These are phyloP conservation scores for Pterostichus madidus DNA, from an alignment of 2,888 invertebrate species.

Conservation along the genomic window DNA sequence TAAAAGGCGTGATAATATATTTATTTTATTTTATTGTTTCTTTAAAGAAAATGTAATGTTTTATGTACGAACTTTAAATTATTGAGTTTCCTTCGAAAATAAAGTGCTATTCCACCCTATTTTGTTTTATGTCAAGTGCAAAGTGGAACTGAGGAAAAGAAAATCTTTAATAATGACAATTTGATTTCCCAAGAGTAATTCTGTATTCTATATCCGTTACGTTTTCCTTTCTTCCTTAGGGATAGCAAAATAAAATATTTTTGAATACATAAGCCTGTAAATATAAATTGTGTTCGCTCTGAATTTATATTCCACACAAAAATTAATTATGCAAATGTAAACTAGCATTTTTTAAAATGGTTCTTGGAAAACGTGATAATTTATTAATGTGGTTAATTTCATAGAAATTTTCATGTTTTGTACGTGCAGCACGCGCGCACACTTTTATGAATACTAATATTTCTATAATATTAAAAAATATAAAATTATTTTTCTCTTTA, in stretches of 20 bases:
- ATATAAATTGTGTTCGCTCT: not conserved
- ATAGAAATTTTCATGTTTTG: no score
- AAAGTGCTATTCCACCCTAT: not conserved
- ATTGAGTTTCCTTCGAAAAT: not conserved
- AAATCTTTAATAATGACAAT: conserved; percentile 69
- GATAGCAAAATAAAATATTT: conserved; percentile 48
- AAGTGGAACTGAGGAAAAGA: conserved; percentile 9
- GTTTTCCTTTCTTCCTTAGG: not conserved
- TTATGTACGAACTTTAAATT: no score
- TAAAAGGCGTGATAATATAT: no score
- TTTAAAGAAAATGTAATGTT: no score
- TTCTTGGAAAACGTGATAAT: no score
- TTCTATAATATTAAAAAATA: no score
- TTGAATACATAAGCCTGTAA: conserved; percentile 20
- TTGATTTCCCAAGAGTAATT: conserved; percentile 70
- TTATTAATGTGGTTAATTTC: no score
- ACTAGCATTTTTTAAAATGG: no score
- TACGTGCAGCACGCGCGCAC: no score
- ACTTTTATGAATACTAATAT: no score
- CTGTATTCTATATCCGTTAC: conserved; percentile 64
- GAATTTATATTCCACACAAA: not conserved
- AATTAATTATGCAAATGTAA: not conserved
- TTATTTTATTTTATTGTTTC: no score
- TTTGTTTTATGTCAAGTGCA: conserved; percentile 35
- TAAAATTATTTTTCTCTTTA: no score